Evolutionary conservation across 2,797 vertebrate genomes (phyloP).

Genomic region (Eremophila alpestris): DNA sequence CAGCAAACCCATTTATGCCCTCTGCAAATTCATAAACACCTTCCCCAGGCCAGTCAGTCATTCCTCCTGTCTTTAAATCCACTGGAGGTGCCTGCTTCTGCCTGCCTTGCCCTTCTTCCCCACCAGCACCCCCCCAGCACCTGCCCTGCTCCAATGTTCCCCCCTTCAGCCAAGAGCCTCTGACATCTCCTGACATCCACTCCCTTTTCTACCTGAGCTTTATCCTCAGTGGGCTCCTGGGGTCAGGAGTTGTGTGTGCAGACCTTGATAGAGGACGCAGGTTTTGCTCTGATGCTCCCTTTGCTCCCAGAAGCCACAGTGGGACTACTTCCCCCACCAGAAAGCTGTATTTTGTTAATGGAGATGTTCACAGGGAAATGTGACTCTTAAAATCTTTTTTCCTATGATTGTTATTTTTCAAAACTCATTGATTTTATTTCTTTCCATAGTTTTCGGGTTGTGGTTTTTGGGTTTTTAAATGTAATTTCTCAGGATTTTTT

Average conservation of each 20-base stretch:
- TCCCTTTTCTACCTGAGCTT: not conserved
- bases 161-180: constrained; percentile 10
- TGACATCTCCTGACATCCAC: not conserved
- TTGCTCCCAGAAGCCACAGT: not conserved
- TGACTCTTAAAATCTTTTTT: not conserved
- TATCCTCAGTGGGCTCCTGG: not conserved
- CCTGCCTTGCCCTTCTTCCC: not conserved
- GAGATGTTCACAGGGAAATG: not conserved
- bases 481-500: not conserved
- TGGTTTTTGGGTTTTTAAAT: fast-evolving
- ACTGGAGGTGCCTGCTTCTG: not conserved
- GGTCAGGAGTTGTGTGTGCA: not conserved
- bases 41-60: not conserved
- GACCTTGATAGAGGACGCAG: not conserved
- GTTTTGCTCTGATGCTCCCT: not conserved
- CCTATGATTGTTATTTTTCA: not conserved
- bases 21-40: not conserved
- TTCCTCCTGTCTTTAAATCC: not conserved
- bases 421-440: not conserved
- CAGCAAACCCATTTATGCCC: not conserved
- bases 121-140: fast-evolving
- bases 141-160: not conserved
- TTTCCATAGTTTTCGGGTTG: not conserved
- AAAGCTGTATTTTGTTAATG: not conserved
- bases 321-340: not conserved